Conservation (phyloP, 2,113 vertebrate genomes). For the Leptobrachium ailaonicum region DNA sequence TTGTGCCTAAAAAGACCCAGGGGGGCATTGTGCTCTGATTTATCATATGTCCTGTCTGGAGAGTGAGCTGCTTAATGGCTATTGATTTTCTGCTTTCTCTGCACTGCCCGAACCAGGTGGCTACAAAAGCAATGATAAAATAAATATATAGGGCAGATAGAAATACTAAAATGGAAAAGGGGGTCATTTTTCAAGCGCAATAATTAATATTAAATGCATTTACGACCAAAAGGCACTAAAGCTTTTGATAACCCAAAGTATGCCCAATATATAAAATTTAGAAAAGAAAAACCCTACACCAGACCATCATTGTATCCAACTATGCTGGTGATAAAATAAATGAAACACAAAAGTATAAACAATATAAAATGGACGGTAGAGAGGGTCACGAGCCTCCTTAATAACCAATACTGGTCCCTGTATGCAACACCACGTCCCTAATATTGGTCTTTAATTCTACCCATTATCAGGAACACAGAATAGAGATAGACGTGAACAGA, state of each 20-base stretch:
- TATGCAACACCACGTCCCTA: too few species aligned
- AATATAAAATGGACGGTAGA: too few species aligned
- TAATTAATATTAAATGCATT: not conserved
- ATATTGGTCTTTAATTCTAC: too few species aligned
- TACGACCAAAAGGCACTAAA: not conserved
- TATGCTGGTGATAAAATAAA: too few species aligned
- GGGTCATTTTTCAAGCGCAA: not conserved
- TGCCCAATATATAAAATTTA: not conserved
- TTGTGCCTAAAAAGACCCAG: constrained; percentile 52
- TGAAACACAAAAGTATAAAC: too few species aligned
- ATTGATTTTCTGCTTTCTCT: constrained; percentile 61
- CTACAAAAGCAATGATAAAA: constrained; percentile 46
- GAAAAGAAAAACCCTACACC: too few species aligned
- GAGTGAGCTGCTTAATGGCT: constrained; percentile 54
- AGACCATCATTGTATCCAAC: too few species aligned
- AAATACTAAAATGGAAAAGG: not conserved
- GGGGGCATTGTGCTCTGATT: constrained; percentile 56
- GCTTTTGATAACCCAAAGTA: not conserved
- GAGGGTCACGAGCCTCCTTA: too few species aligned
- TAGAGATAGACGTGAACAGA: too few species aligned
- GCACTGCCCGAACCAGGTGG: constrained; percentile 55
- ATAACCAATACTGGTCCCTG: too few species aligned
- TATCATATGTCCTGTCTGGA: constrained; percentile 59
- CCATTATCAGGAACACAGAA: too few species aligned
- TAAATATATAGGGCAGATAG: not conserved